phyloP scores from a whole-genome alignment of 2,113 vertebrate species.

The mouse (Mus musculus) region GRCm39 chr14:45299001-45299500 shows the following conservation, averaged over 20 bases:
- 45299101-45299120: slow-evolving; percentile 67
- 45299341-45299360: slow-evolving; percentile 61
- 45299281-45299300: slow-evolving; percentile 60
- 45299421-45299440: slow-evolving; percentile 1
- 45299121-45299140: slow-evolving; percentile 63
- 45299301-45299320: slow-evolving; percentile 55
- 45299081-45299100: slow-evolving; percentile 42
- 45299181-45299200: slow-evolving; percentile 68
- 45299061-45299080: slow-evolving; percentile 33
- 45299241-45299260: slow-evolving; percentile 35
- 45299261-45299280: slow-evolving; percentile 34
- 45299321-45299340: slow-evolving; percentile 28
- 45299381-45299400: slow-evolving; percentile 39
- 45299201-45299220: slow-evolving; percentile 60
- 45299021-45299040: background rate
- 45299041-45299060: slow-evolving; percentile 29
- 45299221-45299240: slow-evolving; percentile 60
- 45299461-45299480: background rate
- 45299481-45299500: background rate
- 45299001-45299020: background rate
- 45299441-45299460: slow-evolving; percentile 17
- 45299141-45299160: slow-evolving; percentile 54
- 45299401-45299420: slow-evolving; percentile 55
- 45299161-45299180: slow-evolving; percentile 71
- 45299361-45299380: slow-evolving; percentile 40